phyloP scores from a whole-genome alignment of 1,140 invertebrate genomes.

The Lepidurus packardi region DNA sequence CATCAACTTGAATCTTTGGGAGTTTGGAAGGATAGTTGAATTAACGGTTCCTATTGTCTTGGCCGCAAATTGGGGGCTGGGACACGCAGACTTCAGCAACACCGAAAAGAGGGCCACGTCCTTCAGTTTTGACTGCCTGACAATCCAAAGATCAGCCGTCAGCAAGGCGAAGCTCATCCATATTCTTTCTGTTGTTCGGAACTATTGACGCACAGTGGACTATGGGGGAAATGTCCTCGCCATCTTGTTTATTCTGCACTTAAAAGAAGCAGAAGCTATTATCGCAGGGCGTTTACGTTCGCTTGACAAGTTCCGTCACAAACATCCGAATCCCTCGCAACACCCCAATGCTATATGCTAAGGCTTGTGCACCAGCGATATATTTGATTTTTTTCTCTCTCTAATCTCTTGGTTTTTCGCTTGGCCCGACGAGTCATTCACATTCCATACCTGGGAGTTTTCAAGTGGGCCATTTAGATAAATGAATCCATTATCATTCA shows the following conservation, averaged over 20 bases:
- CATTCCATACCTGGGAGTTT: not conserved
- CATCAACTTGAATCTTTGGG: not conserved
- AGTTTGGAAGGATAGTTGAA: not conserved
- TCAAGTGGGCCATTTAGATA: not conserved
- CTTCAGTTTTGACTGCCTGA: too few species aligned
- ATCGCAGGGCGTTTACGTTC: constrained; percentile 9
- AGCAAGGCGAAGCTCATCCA: not conserved
- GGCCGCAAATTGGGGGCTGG: too few species aligned
- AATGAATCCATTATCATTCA: constrained; percentile 6
- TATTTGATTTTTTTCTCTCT: not conserved
- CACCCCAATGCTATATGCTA: too few species aligned
- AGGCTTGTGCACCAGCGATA: not conserved
- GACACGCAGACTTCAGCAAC: too few species aligned
- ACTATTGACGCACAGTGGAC: not conserved
- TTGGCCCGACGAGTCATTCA: not conserved
- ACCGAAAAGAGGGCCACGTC: too few species aligned
- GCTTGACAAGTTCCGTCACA: not conserved
- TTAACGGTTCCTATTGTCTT: not conserved
- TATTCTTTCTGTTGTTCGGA: not conserved
- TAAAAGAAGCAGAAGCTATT: constrained; percentile 1
- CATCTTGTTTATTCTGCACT: not conserved
- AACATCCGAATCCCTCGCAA: not conserved
- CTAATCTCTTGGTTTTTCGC: not conserved
- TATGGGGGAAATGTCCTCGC: not conserved
- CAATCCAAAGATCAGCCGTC: not conserved